phyloP scores from a whole-genome alignment of 2,113 vertebrate species.

The Rhinogobius similis region DNA sequence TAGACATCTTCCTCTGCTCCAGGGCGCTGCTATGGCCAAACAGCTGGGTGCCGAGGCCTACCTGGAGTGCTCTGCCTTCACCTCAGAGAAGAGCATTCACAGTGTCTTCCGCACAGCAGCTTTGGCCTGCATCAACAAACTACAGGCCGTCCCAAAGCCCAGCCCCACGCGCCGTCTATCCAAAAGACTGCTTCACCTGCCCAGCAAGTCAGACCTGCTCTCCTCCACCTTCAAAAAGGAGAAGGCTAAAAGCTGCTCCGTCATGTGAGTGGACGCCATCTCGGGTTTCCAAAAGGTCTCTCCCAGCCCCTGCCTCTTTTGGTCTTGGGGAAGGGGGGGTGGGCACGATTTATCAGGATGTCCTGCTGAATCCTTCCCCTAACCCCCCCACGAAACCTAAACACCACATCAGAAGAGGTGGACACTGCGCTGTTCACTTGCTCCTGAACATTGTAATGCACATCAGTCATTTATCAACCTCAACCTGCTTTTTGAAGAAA shows the following conservation, averaged over 20 bases:
- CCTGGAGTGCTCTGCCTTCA: slow-evolving; percentile 93
- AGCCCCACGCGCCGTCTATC: slow-evolving; percentile 88
- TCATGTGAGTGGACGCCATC: slow-evolving; percentile 86
- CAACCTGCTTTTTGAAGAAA: slow-evolving; percentile 62
- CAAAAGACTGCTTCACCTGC: slow-evolving; percentile 92
- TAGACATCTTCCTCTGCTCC: not conserved
- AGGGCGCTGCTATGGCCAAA: slow-evolving; percentile 90
- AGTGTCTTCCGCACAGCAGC: slow-evolving; percentile 91
- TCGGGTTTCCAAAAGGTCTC: slow-evolving; percentile 37
- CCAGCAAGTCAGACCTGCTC: slow-evolving; percentile 91
- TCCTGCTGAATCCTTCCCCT: slow-evolving; percentile 75
- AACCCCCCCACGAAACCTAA: slow-evolving; percentile 67
- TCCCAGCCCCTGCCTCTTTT: slow-evolving; percentile 63
- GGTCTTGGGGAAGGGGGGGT: slow-evolving; percentile 76
- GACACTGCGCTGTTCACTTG: slow-evolving; percentile 75
- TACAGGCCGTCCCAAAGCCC: slow-evolving; percentile 75
- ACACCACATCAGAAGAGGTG: slow-evolving; percentile 72
- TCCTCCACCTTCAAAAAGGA: slow-evolving; percentile 94
- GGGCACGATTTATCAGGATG: slow-evolving; percentile 73
- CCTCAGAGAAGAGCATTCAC: slow-evolving; percentile 94
- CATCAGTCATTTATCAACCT: slow-evolving; percentile 54
- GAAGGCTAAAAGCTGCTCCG: slow-evolving; percentile 93
- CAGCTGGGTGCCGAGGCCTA: slow-evolving; percentile 91
- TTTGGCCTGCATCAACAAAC: slow-evolving; percentile 86
- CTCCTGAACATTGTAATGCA: slow-evolving; percentile 76